A percentile compares a stretch with the other conserved stretches of the same genome.
These are phyloP conservation scores for Cotesia glomerata DNA, from an alignment of 1,140 invertebrate species.

Conservation along the genomic window DNA sequence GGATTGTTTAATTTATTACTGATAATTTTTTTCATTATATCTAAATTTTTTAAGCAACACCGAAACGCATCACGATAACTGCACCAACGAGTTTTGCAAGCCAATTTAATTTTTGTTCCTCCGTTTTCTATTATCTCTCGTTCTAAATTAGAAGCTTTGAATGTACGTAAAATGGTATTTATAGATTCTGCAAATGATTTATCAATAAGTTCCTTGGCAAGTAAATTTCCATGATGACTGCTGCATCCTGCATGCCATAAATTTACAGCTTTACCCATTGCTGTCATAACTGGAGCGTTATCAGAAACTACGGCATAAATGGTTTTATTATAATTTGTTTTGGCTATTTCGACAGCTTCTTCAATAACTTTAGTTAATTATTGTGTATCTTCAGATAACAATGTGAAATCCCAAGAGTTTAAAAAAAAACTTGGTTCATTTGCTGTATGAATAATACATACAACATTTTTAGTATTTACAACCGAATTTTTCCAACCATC, in stretches of 20 bases:
- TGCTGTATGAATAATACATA: background rate
- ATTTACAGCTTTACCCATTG: slow-evolving; percentile 20
- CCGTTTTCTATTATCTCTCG: background rate
- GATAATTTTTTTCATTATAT: slow-evolving; percentile 11
- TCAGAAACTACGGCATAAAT: slow-evolving; percentile 27
- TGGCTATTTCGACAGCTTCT: slow-evolving; percentile 6
- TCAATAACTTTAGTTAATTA: slow-evolving; percentile 7
- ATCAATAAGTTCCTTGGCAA: slow-evolving; percentile 17
- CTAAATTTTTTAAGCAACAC: slow-evolving; percentile 20
- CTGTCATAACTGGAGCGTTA: slow-evolving; percentile 26
- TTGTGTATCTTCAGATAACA: background rate
- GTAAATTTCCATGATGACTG: slow-evolving; percentile 26
- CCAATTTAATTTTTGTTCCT: slow-evolving; percentile 20
- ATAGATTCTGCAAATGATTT: background rate
- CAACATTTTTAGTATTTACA: slow-evolving; percentile 7
- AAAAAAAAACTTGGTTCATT: slow-evolving; percentile 1
- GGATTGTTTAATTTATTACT: background rate
- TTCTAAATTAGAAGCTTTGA: slow-evolving; percentile 1
- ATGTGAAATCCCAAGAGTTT: slow-evolving; percentile 2
- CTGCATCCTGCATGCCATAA: slow-evolving; percentile 27
- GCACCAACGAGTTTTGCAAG: slow-evolving; percentile 24
- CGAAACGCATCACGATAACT: slow-evolving; percentile 14
- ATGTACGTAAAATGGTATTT: slow-evolving; percentile 5
- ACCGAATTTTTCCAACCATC: slow-evolving; percentile 1
- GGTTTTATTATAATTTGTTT: slow-evolving; percentile 26